Evolutionary conservation across 2,888 invertebrate species (phyloP), one percentile per base, ranked within the genome.

Genomic region (Dastarcus helophoroides): DNA sequence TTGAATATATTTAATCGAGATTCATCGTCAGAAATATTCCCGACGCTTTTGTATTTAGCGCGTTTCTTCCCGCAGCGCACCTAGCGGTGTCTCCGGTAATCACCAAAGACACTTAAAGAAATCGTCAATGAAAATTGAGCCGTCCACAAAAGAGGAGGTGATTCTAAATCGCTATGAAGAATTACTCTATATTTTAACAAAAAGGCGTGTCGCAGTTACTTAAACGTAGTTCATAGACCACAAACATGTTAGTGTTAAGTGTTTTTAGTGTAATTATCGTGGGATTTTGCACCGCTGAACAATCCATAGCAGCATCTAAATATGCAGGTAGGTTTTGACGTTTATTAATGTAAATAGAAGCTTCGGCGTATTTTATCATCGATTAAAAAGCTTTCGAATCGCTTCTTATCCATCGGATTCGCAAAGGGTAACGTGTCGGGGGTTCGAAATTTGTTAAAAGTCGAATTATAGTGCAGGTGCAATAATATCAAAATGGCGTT

Each of bases 221-320:
- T 7, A n/a, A 7, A 17, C n/a, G n/a, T 7, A 17, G 6, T 7
- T 7, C 6, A 16, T 22, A 36, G 37, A 41, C 34, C 33, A 8
- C 14, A 33, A 24, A 28, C 33, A 46, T 46, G 45, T 29, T 45
- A 43, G 38, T 43, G 36, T 39, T 42, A 41, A 42, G 38, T 31
- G 45, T 45, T 35, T 37, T 45, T 34, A 40, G 45, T 45, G 45
- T 40, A 22, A 40, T 45, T 33, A 29, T 36, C 26, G 36, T 42
- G 21, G 40, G 42, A 35, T 32, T 40, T 29, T 36, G 35, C 32
- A 33, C 25, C 28, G 40, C 36, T 22, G 17, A 22, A 7, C 27
- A 31, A n/a, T 22, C 39, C 19, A 36, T 36, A 10, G 37, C 33
- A 28, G 31, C 35, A 28, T 36, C 33, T 26, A 37, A 38, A 33